Conservation (phyloP, 2,888 invertebrate species). For the Blastobasis lacticolella region DNA sequence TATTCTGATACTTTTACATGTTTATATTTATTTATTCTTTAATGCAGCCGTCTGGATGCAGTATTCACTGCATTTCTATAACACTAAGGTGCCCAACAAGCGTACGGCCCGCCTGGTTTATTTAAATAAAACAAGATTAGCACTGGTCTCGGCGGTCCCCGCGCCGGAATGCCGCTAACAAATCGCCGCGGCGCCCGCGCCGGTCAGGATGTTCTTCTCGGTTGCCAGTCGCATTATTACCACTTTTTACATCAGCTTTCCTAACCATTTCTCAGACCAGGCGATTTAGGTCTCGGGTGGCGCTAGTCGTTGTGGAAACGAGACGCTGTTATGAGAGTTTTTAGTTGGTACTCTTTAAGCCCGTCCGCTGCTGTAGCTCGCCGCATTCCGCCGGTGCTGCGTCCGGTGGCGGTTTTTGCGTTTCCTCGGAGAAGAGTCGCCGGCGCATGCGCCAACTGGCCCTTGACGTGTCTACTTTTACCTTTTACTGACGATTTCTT, state of each 20-base stretch:
- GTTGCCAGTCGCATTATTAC: constrained; percentile 1
- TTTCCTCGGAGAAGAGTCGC: constrained; percentile 27
- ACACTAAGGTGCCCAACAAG: too few species aligned
- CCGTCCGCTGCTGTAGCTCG: constrained; percentile 2
- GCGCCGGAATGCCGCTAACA: too few species aligned
- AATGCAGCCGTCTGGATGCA: too few species aligned
- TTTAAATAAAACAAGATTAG: too few species aligned
- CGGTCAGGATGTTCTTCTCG: constrained; percentile 7
- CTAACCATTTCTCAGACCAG: constrained; percentile 5
- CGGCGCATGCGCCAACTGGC: constrained; percentile 3
- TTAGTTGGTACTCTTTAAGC: neutral
- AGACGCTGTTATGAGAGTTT: neutral
- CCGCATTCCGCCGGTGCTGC: constrained; percentile 34
- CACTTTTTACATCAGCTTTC: constrained; percentile 7
- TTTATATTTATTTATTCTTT: too few species aligned
- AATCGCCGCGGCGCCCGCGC: constrained; percentile 14
- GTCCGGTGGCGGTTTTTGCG: constrained; percentile 48
- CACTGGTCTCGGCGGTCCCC: neutral
- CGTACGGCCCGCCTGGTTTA: too few species aligned
- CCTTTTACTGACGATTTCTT: constrained; percentile 25
- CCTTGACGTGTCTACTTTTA: constrained; percentile 40
- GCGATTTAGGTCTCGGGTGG: neutral
- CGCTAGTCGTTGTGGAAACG: neutral
- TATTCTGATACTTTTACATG: too few species aligned
- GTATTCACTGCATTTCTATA: too few species aligned